phyloP scores from a whole-genome alignment of 2,888 invertebrate genomes.

The Tenthredo mesomela region DNA sequence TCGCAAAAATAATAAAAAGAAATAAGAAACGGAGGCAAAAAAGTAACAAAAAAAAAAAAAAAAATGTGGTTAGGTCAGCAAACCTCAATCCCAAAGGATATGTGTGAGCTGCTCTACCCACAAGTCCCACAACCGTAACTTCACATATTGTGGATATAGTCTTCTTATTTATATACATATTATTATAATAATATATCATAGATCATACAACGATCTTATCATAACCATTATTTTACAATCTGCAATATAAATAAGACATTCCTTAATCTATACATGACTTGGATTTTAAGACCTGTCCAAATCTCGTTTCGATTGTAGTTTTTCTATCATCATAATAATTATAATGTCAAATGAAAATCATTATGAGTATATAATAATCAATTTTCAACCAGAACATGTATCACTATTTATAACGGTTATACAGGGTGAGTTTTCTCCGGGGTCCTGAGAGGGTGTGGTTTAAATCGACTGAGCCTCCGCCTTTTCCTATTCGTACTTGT shows the following conservation, averaged over 20 bases:
- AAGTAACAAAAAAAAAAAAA: not conserved
- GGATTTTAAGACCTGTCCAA: not conserved
- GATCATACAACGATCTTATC: not conserved
- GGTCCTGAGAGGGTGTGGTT: no score
- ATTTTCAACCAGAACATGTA: not conserved
- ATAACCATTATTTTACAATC: not conserved
- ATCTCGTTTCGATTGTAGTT: not conserved
- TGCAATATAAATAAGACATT: not conserved
- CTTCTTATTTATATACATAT: not conserved
- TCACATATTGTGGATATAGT: not conserved
- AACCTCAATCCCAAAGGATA: conserved; percentile 29
- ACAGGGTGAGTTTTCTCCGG: no score
- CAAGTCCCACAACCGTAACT: not conserved
- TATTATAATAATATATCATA: not conserved
- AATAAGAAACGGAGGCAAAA: not conserved
- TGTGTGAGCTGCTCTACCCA: conserved; percentile 6
- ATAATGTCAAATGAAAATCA: no score
- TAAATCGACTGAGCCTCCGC: no score
- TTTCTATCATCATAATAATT: no score
- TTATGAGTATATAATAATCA: not conserved
- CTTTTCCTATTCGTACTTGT: no score
- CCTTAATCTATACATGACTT: not conserved
- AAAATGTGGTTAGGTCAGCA: conserved; percentile 34
- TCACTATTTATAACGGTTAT: not conserved
- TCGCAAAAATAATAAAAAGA: not conserved